Conservation (phyloP, 1,140 invertebrate genomes). For the Atta texana region DNA sequence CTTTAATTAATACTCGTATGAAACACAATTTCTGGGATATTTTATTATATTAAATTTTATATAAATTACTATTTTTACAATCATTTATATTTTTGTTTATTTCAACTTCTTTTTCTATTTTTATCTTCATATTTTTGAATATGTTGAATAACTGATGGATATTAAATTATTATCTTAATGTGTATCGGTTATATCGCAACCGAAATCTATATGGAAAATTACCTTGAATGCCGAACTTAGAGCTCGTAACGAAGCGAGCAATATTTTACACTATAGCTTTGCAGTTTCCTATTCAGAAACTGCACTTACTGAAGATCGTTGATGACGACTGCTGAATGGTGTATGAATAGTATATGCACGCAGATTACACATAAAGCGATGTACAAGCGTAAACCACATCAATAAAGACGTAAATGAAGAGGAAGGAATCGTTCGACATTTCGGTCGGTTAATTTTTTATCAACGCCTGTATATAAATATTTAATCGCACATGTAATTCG, state of each 20-base stretch:
- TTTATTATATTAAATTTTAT: not conserved
- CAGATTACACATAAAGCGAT: slow-evolving; percentile 42
- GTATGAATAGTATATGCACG: slow-evolving; percentile 30
- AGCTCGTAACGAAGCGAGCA: not conserved
- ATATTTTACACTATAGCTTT: slow-evolving; percentile 30
- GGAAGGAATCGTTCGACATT: slow-evolving; percentile 41
- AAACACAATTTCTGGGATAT: not conserved
- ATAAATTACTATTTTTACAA: not conserved
- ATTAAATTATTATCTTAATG: not conserved
- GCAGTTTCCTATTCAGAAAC: slow-evolving; percentile 38
- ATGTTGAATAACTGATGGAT: not conserved
- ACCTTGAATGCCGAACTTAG: slow-evolving; percentile 11
- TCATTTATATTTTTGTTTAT: not conserved
- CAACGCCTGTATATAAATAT: not conserved
- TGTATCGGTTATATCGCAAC: not conserved
- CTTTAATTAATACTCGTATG: not conserved
- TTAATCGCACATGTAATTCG: slow-evolving; percentile 23
- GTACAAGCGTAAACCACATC: slow-evolving; percentile 37
- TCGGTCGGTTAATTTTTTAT: slow-evolving; percentile 22
- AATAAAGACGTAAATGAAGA: slow-evolving; percentile 39
- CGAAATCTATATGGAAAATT: not conserved
- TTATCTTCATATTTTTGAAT: not conserved
- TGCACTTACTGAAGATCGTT: slow-evolving; percentile 24
- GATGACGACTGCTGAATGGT: slow-evolving; percentile 37
- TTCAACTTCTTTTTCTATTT: not conserved